phyloP scores from a whole-genome alignment of 2,888 invertebrate genomes.

The Lasioglossum figueresi region DNA sequence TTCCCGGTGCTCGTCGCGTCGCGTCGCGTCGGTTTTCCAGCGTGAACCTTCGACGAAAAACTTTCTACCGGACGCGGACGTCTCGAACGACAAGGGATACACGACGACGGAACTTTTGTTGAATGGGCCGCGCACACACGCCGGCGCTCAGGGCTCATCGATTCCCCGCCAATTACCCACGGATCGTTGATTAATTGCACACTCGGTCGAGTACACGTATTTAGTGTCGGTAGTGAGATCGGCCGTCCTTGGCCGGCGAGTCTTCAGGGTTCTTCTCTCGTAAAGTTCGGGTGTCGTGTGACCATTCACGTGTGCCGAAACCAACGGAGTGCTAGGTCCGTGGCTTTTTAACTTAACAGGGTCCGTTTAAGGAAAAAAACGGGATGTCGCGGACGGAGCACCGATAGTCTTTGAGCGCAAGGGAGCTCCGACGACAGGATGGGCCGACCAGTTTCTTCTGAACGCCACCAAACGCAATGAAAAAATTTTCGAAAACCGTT shows the following conservation, averaged over 20 bases:
- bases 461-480: not conserved
- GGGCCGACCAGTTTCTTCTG: not conserved
- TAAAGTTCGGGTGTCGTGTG: slow-evolving; percentile 55
- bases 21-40: not conserved
- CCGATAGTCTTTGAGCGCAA: not conserved
- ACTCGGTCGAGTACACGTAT: slow-evolving; percentile 66
- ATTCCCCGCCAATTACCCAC: slow-evolving; percentile 65
- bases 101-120: slow-evolving; percentile 64
- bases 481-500: not conserved
- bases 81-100: slow-evolving; percentile 15
- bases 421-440: not conserved
- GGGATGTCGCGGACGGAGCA: slow-evolving; percentile 16
- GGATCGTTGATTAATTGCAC: slow-evolving; percentile 69
- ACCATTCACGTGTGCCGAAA: slow-evolving; percentile 53
- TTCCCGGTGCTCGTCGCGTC: not conserved
- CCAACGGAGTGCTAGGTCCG: slow-evolving; percentile 33
- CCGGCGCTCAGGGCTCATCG: slow-evolving; percentile 62
- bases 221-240: slow-evolving; percentile 65
- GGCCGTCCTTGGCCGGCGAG: slow-evolving; percentile 51
- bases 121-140: slow-evolving; percentile 60
- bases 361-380: slow-evolving; percentile 37
- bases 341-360: slow-evolving; percentile 48
- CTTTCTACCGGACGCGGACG: slow-evolving; percentile 48
- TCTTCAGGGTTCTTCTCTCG: slow-evolving; percentile 50
- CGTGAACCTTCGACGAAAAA: slow-evolving; percentile 13